Evolutionary conservation across 2,888 invertebrate genomes (phyloP), one percentile per base, ranked within the genome.

Genomic region (Acronicta aceris): DNA sequence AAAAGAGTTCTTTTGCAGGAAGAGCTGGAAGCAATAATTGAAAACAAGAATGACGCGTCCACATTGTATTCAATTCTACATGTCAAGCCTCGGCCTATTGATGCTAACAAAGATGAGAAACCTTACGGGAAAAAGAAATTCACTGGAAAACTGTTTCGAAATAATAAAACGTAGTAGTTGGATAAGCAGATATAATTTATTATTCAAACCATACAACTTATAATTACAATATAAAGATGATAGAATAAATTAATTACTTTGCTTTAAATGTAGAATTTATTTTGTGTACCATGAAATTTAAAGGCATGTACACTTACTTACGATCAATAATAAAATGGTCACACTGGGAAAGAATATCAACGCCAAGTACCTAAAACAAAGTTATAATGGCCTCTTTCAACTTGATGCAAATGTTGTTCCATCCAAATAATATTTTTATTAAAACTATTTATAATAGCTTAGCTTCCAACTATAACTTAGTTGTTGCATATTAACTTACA

Each of bases 21-120:
- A 56, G 96, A 98, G 85, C 85, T 99, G 65, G 89, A 93, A 43
- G 95, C 95, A 67, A 92, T 98, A 47, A 85, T 99, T 59, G 97
- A 96, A 73, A 98, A 97, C 83, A 95, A 95, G 78, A 93, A 87
- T 62, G 97, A 97, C 86, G 96, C 96, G 0, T 95, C 96, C 74
- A 91, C 96, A 57, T 89, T 98, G 15, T 96, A 96, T 88, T 96
- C 96, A 53, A 96, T 97, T 71, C 84, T 98, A 43, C 98, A 98
- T 81, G 95, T 96, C 21, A 95, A 95, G 78, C 95, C 96, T 59
- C 92, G 95, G 77, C 95, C 96, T 1, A 84, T 95, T n/a, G 95
- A 96, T 59, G 68, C 77, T 1, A 76, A 71, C 49, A 93, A 89
- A 69, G 85, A 88, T 5, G 90, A 92, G 2, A 94, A 89, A 80